Conservation (phyloP, 1,140 invertebrate genomes). For the Xylocopa sonorina region DNA sequence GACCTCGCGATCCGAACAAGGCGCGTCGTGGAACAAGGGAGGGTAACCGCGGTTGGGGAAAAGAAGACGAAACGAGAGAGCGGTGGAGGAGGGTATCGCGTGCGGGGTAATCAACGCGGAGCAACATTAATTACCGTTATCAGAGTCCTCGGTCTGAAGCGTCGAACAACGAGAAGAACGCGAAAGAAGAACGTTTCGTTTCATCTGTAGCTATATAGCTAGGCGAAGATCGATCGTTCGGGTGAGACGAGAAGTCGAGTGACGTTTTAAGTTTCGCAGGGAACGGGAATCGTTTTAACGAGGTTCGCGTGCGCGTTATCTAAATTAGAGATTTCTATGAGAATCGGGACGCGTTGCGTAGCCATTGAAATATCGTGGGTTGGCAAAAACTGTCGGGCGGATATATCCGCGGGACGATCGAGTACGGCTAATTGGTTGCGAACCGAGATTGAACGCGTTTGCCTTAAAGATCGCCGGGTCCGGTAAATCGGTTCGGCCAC, state of each 20-base stretch:
- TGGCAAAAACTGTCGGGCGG: too few relatives aligned
- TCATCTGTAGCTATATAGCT: too few relatives aligned
- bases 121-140: conserved; percentile 79
- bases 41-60: too few relatives aligned
- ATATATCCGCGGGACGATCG: background rate
- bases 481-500: conserved; percentile 8
- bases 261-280: too few relatives aligned
- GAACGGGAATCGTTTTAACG: too few relatives aligned
- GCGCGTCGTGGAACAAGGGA: too few relatives aligned
- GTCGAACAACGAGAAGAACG: conserved; percentile 68
- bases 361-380: background rate
- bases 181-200: conserved; percentile 44
- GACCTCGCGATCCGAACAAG: background rate
- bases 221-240: too few relatives aligned
- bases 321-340: conserved; percentile 26
- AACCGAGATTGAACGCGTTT: background rate
- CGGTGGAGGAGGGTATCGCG: conserved; percentile 57
- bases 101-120: conserved; percentile 72
- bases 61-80: conserved; percentile 17
- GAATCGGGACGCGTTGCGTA: conserved; percentile 29
- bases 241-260: too few relatives aligned
- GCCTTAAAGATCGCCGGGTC: background rate
- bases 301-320: background rate
- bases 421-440: background rate
- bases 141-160: conserved; percentile 72